Base-by-base conservation (phyloP, 2,113 vertebrate species). In the Cyanistes caeruleus region DNA sequence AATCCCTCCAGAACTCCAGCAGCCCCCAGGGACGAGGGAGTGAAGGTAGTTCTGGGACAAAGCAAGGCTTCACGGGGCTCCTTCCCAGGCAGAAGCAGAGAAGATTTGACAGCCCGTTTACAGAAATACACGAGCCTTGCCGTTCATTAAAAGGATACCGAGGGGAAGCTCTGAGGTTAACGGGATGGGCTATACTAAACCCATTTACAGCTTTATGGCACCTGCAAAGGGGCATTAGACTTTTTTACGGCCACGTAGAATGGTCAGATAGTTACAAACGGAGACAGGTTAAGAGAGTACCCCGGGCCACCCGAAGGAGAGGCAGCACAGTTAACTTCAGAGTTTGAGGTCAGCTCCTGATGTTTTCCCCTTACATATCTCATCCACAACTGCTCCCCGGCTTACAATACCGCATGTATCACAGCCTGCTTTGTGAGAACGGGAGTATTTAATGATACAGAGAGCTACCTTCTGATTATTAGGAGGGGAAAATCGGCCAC, bases 391-490 rank as follows among this genome's bases (percentile, higher is more conserved):
- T 10, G 58, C 81, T 86, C 52, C 59, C 7, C 10, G 51, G 93
- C 68, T 95, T 49, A n/a, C 19, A 80, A 58, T 63, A n/a, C 46
- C 21, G 75, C 65, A 43, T 52, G 15, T 83, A 94, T 91, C 96
- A 64, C 88, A 67, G 51, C 30, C 44, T 7, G 39, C 74, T 69
- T 68, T 67, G 15, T 27, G 51, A 1, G 0, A 93, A 35, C 89
- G 22, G 31, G 30, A 92, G 55, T n/a, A 68, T 86, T 95, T 88
- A 77, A 87, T 44, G 74, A 94, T 69, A 86, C 78, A 67, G 79
- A 94, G 77, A 96, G 91, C 86, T 67, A 93, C 80, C 84, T 94
- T 91, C 63, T 93, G 93, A 90, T 48, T 67, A 80, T 30, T n/a
- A 3, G 31, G 15, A 31, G 13, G 15, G 8, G 1, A 64, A 87